Evolutionary conservation across 2,888 invertebrate species (phyloP).

Genomic region (Stenodema calcarata): DNA sequence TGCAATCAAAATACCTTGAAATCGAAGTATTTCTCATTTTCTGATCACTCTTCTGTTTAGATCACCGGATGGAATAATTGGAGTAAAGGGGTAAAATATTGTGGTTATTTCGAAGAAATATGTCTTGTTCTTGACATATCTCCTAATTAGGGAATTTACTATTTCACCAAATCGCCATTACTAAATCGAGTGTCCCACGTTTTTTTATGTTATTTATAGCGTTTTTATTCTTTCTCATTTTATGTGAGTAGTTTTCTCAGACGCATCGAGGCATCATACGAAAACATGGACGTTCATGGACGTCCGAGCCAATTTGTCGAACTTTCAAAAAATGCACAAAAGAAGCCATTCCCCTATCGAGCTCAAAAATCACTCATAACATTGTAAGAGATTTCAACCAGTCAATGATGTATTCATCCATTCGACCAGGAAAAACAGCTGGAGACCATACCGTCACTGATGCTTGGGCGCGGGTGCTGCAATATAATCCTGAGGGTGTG

Average conservation of each 20-base stretch:
- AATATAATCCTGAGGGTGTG: background rate
- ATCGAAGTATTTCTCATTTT: too few relatives aligned
- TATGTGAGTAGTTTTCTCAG: background rate
- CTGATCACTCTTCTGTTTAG: too few relatives aligned
- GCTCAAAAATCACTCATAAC: background rate
- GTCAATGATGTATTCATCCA: background rate
- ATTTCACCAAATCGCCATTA: too few relatives aligned
- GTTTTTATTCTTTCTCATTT: background rate
- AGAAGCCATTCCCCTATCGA: conserved; percentile 34
- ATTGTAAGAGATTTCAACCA: background rate
- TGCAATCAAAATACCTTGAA: too few relatives aligned
- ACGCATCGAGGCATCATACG: too few relatives aligned
- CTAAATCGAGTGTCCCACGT: too few relatives aligned
- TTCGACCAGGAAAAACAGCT: conserved; percentile 9
- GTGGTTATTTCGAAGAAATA: too few relatives aligned
- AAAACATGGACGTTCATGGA: too few relatives aligned
- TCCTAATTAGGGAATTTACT: too few relatives aligned
- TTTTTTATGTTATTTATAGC: background rate
- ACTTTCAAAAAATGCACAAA: conserved; percentile 42
- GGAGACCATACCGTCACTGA: conserved; percentile 26
- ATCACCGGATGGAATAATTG: too few relatives aligned
- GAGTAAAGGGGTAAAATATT: too few relatives aligned
- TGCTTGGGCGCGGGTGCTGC: background rate
- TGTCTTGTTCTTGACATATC: too few relatives aligned
- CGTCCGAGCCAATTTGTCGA: conserved; percentile 48